Conservation (phyloP, 64 coral and sea anemone species). For the Porites lutea region DNA sequence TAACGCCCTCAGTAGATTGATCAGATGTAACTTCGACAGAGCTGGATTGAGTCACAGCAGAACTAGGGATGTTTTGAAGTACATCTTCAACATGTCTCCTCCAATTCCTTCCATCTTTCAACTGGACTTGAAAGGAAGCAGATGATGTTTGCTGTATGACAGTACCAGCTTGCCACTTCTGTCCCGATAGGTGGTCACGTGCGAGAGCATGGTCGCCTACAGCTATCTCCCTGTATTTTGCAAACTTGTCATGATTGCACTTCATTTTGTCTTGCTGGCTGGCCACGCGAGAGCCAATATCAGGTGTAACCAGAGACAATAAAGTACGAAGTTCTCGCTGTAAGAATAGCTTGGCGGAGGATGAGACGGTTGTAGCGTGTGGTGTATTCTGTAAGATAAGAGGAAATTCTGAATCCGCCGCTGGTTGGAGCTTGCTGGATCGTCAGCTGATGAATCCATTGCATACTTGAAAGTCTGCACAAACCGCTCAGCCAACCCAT, state of each 20-base stretch:
- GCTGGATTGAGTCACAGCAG: too few species aligned
- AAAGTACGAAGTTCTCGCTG: conserved; percentile 58
- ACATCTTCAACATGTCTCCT: too few species aligned
- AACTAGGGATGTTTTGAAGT: too few species aligned
- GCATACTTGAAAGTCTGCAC: too few species aligned
- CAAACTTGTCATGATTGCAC: conserved; percentile 55
- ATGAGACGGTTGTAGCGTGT: conserved; percentile 48
- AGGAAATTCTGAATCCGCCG: conserved; percentile 39
- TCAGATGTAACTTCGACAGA: too few species aligned
- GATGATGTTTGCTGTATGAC: too few species aligned
- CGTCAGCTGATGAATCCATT: neutral
- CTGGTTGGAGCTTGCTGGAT: neutral
- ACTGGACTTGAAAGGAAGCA: too few species aligned
- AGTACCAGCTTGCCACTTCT: conserved; percentile 26
- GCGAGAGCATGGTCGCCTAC: conserved; percentile 27
- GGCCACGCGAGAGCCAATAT: neutral
- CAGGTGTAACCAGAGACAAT: conserved; percentile 2
- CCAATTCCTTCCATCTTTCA: too few species aligned
- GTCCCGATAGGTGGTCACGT: neutral
- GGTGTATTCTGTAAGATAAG: conserved; percentile 57
- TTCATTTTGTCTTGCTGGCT: conserved; percentile 63
- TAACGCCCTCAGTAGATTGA: too few species aligned
- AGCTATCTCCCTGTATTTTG: conserved; percentile 38
- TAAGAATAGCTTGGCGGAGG: conserved; percentile 56
- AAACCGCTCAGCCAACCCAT: too few species aligned